Evolutionary conservation across 1,140 invertebrate species (phyloP), one percentile per base, ranked within the genome.

Genomic region (Atta texana): DNA sequence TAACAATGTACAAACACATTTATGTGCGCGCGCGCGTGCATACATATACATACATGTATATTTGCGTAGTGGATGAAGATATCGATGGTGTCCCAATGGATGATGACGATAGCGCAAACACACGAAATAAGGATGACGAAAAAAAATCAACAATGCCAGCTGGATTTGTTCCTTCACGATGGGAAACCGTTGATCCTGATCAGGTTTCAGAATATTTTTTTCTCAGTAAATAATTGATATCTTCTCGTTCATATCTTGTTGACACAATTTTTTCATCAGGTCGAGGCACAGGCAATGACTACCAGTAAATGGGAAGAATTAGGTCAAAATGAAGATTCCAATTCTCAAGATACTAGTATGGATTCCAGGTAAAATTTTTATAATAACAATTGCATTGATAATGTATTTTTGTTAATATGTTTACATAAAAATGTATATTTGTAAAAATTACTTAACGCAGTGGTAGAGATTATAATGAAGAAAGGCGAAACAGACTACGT

Each of bases 111-210:
- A 93, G 90, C 72, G 31, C 81, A 53, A 92, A 92, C 71, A 88
- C 85, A 66, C 92, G 91, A 87, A 91, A 81, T 77, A 94, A 93
- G 87, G 93, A 93, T 51, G 93, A 94, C 21, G 93, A 94, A 0
- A 95, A 93, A 44, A 95, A 95, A 61, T 81, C 92, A 34, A 86
- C 92, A 57, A 94, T 96, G 89, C 95, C 96, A 59, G 97, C 97
- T 16, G 96, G 96, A 53, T 98, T 98, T 96, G 97, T 98, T 57
- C 97, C 98, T 10, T 99, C 98, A 0, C 98, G 98, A 93, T 99
- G 99, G 99, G 99, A 99, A 96, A 98, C 97, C 39, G 98, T 99
- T 7, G 98, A 99, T 95, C 98, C 98, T 1, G 97, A 98, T 92
- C 96, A 97, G 94, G 96, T 97, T 74, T 57, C 10, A 5, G 85